phyloP scores from a whole-genome alignment of 1,140 invertebrate species.

The Hyles euphorbiae region DNA sequence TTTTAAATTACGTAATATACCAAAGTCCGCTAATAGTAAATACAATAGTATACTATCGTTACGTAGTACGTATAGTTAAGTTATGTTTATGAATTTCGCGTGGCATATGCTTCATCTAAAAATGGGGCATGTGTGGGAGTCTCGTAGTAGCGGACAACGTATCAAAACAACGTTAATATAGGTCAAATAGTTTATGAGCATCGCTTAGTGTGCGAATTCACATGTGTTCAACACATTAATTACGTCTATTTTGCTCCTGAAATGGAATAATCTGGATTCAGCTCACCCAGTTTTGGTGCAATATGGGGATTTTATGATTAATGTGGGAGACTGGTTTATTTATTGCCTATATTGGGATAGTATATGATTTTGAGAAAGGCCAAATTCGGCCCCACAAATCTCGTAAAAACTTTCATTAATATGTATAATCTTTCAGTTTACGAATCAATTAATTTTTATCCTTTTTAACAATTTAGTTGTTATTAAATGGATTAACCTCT shows the following conservation, averaged over 20 bases:
- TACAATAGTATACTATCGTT: constrained; percentile 12
- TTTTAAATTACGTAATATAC: neutral
- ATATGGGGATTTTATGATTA: neutral
- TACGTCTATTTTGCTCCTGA: neutral
- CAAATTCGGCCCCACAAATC: too few relatives aligned
- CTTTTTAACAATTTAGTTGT: too few relatives aligned
- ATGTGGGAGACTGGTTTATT: too few relatives aligned
- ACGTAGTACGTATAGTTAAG: constrained; percentile 10
- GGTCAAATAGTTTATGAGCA: constrained; percentile 29
- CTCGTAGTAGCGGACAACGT: constrained; percentile 25
- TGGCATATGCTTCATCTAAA: constrained; percentile 52
- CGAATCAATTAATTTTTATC: too few relatives aligned
- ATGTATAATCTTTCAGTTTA: too few relatives aligned
- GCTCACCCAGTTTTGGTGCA: neutral
- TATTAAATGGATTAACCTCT: too few relatives aligned
- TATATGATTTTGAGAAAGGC: too few relatives aligned
- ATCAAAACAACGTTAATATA: constrained; percentile 55
- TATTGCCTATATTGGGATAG: too few relatives aligned
- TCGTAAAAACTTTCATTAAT: too few relatives aligned
- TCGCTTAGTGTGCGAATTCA: neutral
- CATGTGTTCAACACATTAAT: neutral
- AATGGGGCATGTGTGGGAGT: constrained; percentile 64
- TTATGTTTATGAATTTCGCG: constrained; percentile 23
- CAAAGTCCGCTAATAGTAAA: constrained; percentile 11
- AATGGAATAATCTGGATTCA: neutral